Evolutionary conservation across 2,888 invertebrate genomes (phyloP), one percentile per base, ranked within the genome.

Genomic region (Lithophane semibrunnea): DNA sequence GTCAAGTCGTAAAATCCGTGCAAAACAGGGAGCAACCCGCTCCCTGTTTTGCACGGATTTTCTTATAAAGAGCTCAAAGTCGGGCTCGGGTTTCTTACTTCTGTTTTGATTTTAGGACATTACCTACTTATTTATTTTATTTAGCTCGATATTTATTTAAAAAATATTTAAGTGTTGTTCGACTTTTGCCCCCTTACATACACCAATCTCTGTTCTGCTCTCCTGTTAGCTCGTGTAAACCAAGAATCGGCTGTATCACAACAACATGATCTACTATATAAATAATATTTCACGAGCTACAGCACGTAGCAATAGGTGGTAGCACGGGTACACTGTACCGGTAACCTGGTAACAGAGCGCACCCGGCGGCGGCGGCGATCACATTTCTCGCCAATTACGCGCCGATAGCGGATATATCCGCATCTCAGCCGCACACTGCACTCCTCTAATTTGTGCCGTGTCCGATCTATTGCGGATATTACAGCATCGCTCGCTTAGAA

Each of bases 321-420:
- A 16, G 29, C 44, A 47, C 58, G 18, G 54, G 52, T 9, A 10
- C 63, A 44, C 13, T 44, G 68, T 60, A 63, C 73, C 83, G 79
- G 79, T 67, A 60, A 44, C 72, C 75, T 66, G 85, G 86, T 78
- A 82, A 82, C 52, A 70, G 78, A 78, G 77, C 78, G 71, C 75
- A 56, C 69, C 69, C 79, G 66, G 64, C 75, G 67, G 60, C n/a
- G n/a, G 60, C 60, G 29, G 74, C 77, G 90, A 91, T 91, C 90
- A 85, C 84, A 85, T 91, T 91, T 87, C 91, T 82, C 90, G 90
- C 84, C 91, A 91, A 91, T 91, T 91, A 91, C 87, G 64, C 82
- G 81, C 78, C 87, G 82, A 88, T 84, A 86, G 70, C 85, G 86
- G 89, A 89, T 88, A 88, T 77, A 79, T 79, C 82, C 85, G 83